Percentiles rank a stretch among this genome's conserved stretches.
Conservation (phyloP, 2,797 vertebrate species). For the Neopelma chrysocephalum region DNA sequence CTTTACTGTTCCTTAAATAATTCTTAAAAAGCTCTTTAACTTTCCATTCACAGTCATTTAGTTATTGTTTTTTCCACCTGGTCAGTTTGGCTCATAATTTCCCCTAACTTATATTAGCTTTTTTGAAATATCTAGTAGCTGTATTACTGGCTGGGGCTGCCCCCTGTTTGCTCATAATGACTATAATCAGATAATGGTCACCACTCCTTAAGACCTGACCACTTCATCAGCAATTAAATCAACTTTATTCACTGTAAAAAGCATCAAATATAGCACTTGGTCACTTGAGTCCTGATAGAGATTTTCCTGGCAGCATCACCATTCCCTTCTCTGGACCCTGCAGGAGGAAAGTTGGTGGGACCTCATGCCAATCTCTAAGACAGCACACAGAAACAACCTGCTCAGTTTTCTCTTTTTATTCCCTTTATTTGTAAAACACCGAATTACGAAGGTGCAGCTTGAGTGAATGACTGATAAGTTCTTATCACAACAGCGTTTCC, state of each 20-base stretch:
- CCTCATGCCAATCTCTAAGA: not conserved
- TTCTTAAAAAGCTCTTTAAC: not conserved
- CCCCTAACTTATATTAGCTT: not conserved
- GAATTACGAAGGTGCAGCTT: not conserved
- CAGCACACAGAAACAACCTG: not conserved
- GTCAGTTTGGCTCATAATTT: slow-evolving; percentile 24
- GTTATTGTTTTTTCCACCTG: slow-evolving; percentile 12
- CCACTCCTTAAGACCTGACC: not conserved
- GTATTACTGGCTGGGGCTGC: not conserved
- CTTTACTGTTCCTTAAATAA: not conserved
- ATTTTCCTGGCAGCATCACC: not conserved
- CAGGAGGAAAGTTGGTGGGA: not conserved
- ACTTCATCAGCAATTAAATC: not conserved
- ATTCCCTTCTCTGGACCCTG: not conserved
- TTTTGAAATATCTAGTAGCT: not conserved
- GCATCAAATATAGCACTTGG: not conserved
- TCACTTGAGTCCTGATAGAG: not conserved
- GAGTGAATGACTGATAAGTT: not conserved
- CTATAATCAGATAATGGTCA: not conserved
- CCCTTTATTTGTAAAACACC: not conserved
- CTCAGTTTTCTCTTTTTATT: not conserved
- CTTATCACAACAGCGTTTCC: not conserved
- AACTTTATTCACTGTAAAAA: not conserved
- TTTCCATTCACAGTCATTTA: slow-evolving; percentile 36
- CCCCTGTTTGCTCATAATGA: not conserved